phyloP scores from a whole-genome alignment of 2,113 vertebrate genomes.

The Corvus moneduloides region DNA sequence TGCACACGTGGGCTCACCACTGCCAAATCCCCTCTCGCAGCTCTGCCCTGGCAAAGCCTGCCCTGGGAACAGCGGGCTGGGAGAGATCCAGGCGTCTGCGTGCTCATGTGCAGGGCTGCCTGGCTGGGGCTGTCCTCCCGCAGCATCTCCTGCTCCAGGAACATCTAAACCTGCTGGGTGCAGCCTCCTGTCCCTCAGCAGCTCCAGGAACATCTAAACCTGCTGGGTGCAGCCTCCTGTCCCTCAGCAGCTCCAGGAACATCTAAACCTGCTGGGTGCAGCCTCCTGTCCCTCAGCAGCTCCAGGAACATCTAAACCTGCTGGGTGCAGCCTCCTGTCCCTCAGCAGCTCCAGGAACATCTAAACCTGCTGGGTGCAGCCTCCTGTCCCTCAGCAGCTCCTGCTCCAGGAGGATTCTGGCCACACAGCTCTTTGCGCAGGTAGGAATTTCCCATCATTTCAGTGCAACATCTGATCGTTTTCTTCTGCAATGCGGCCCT shows the following conservation, averaged over 20 bases:
- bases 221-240: neutral
- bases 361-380: neutral
- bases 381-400: neutral
- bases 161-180: no score
- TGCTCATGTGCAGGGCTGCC: no score
- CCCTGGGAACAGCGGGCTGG: neutral
- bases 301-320: no score
- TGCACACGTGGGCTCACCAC: neutral
- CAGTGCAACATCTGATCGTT: neutral
- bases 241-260: neutral
- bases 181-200: neutral
- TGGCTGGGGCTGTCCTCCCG: neutral
- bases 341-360: neutral
- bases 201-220: no score
- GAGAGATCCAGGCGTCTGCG: neutral
- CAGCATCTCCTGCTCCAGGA: neutral
- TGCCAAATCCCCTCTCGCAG: neutral
- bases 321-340: neutral
- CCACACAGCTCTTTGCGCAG: neutral
- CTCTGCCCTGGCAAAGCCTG: neutral
- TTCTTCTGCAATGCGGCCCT: neutral
- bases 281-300: neutral
- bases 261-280: neutral
- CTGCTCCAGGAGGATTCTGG: neutral
- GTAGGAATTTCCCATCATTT: neutral